Conservation (phyloP, 1,140 invertebrate genomes). For the Drosophila saltans region DNA sequence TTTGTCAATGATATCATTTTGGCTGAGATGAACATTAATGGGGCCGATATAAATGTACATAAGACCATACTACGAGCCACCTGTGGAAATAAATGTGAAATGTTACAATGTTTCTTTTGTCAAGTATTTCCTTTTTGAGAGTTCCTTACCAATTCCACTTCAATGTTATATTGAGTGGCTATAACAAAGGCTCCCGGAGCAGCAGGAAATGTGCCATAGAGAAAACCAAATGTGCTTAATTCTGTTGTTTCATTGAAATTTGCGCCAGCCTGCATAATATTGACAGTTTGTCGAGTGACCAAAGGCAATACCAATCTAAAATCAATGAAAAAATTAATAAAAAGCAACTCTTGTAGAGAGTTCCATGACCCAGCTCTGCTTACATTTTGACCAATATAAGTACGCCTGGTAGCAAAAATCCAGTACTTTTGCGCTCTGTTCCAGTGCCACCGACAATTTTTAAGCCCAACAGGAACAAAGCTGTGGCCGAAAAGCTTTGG, state of each 20-base stretch:
- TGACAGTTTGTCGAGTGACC: conserved; percentile 93
- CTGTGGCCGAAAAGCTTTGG: conserved; percentile 94
- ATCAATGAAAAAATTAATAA: conserved; percentile 21
- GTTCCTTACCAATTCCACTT: conserved; percentile 90
- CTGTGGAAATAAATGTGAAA: conserved; percentile 82
- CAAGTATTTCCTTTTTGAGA: neutral
- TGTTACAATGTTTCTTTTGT: conserved; percentile 8
- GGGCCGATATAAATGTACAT: conserved; percentile 96
- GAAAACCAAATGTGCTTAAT: conserved; percentile 95
- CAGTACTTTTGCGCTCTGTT: conserved; percentile 75
- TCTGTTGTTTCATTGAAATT: conserved; percentile 90
- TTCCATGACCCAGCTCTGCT: neutral
- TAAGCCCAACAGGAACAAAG: conserved; percentile 94
- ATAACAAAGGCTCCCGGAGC: conserved; percentile 98
- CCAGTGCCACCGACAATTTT: conserved; percentile 96
- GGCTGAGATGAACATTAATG: conserved; percentile 97
- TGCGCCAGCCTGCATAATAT: conserved; percentile 87
- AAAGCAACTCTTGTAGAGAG: too few relatives aligned
- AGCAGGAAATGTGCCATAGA: conserved; percentile 97
- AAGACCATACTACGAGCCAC: conserved; percentile 96
- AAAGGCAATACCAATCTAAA: conserved; percentile 92
- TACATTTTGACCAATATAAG: conserved; percentile 95
- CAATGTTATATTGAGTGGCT: conserved; percentile 93
- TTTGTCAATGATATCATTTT: conserved; percentile 93
- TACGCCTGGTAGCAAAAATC: conserved; percentile 89